Percentiles rank a stretch among this genome's conserved stretches.
Evolutionary conservation across 2,797 vertebrate species (phyloP).

Genomic region (Enoplosus armatus): DNA sequence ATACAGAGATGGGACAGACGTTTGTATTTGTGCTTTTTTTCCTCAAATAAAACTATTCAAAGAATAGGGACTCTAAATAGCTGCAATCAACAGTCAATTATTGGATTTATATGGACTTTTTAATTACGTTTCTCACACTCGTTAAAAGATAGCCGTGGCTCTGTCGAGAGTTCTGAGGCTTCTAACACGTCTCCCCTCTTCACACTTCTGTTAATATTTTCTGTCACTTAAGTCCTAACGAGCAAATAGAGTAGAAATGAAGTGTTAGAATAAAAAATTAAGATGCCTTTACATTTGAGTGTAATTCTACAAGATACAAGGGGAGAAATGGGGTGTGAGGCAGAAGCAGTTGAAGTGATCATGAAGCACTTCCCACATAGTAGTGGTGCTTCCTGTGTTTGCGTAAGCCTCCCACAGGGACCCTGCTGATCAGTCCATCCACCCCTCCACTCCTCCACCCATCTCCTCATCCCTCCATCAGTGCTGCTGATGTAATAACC

Average conservation of each 20-base stretch:
- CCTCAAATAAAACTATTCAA: not conserved
- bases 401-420: conserved; percentile 48
- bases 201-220: not conserved
- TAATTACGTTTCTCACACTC: not conserved
- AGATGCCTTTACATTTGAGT: not conserved
- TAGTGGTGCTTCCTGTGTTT: conserved; percentile 60
- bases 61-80: not conserved
- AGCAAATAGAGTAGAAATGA: not conserved
- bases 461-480: conserved; percentile 26
- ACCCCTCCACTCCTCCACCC: conserved; percentile 24
- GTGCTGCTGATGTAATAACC: conserved; percentile 35
- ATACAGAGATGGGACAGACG: not conserved
- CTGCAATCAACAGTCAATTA: not conserved
- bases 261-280: not conserved
- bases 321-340: conserved; percentile 6
- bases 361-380: conserved; percentile 46
- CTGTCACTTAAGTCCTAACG: not conserved
- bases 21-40: conserved; percentile 21
- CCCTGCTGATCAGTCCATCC: conserved; percentile 38
- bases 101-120: not conserved
- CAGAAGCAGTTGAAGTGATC: conserved; percentile 41
- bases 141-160: not conserved
- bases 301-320: not conserved
- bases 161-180: not conserved
- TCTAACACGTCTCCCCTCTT: not conserved